These are phyloP conservation scores for Thaumetopoea pityocampa DNA, from an alignment of 1,140 invertebrate species.

Conservation along the genomic window DNA sequence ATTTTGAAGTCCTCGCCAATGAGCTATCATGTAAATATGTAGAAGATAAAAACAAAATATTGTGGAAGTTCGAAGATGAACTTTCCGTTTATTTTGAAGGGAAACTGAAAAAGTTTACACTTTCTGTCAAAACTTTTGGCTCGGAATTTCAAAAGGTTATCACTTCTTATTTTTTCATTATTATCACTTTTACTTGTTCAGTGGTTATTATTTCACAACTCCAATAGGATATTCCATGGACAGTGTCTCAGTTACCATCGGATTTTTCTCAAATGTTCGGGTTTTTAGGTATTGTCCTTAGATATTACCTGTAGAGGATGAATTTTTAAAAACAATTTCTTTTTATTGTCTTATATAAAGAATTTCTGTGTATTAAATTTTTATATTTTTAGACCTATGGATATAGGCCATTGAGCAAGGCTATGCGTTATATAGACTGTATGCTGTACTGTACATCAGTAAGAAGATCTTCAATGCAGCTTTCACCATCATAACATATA, in stretches of 20 bases:
- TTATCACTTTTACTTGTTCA: not conserved
- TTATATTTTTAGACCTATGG: no score
- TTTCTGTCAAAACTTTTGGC: conserved; percentile 49
- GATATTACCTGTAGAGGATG: not conserved
- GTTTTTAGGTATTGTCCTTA: not conserved
- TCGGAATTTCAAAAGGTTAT: conserved; percentile 64
- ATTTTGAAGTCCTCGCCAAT: conserved; percentile 31
- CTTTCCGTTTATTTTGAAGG: conserved; percentile 45
- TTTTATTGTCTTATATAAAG: not conserved
- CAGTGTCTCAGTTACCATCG: no score
- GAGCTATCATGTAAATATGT: conserved; percentile 39
- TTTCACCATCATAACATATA: no score
- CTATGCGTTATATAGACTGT: no score
- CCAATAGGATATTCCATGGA: no score
- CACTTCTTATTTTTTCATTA: not conserved
- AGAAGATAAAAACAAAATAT: conserved; percentile 38
- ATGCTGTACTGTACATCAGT: no score
- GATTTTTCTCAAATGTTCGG: not conserved
- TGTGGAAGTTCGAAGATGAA: conserved; percentile 42
- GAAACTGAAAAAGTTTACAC: conserved; percentile 42
- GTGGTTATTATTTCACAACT: no score
- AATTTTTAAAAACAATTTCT: not conserved
- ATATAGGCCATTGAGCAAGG: no score
- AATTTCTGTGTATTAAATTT: no score
- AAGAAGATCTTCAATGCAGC: no score